phyloP scores from a whole-genome alignment of 2,797 vertebrate genomes.

The Pangasius larnaudii region DNA sequence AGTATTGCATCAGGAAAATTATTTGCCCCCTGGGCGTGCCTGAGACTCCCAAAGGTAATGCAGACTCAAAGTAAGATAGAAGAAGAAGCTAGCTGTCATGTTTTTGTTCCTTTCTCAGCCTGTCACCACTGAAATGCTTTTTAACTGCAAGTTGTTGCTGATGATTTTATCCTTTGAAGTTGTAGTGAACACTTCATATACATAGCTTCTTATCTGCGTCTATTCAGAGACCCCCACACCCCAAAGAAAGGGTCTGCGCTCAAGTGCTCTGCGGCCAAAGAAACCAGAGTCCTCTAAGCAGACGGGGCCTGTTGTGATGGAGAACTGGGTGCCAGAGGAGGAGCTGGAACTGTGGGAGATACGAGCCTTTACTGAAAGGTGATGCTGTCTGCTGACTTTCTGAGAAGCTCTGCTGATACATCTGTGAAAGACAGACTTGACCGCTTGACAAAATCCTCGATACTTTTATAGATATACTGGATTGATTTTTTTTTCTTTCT shows the following conservation, averaged over 20 bases:
- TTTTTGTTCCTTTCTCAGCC: not conserved
- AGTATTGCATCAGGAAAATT: slow-evolving; percentile 97
- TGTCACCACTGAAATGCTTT: not conserved
- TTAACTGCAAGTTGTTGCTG: not conserved
- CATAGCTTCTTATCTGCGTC: not conserved
- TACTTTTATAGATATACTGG: not conserved
- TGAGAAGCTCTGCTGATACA: not conserved
- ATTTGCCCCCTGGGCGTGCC: slow-evolving; percentile 94
- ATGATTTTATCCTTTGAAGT: not conserved
- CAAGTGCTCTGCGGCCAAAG: slow-evolving; percentile 94
- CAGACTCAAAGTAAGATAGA: not conserved
- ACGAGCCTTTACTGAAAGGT: slow-evolving; percentile 96
- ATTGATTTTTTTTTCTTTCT: not conserved
- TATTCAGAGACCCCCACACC: slow-evolving; percentile 92
- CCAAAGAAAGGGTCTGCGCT: slow-evolving; percentile 96
- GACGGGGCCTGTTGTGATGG: slow-evolving; percentile 91
- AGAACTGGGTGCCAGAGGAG: slow-evolving; percentile 95
- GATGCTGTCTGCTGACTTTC: not conserved
- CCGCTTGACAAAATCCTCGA: not conserved
- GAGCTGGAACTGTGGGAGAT: slow-evolving; percentile 99
- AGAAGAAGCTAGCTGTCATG: not conserved
- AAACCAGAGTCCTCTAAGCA: slow-evolving; percentile 93
- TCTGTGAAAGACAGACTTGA: not conserved
- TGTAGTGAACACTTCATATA: not conserved
- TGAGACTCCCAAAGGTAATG: slow-evolving; percentile 91